Base-by-base conservation (phyloP, 2,888 invertebrate genomes). In the Artemia sinica region DNA sequence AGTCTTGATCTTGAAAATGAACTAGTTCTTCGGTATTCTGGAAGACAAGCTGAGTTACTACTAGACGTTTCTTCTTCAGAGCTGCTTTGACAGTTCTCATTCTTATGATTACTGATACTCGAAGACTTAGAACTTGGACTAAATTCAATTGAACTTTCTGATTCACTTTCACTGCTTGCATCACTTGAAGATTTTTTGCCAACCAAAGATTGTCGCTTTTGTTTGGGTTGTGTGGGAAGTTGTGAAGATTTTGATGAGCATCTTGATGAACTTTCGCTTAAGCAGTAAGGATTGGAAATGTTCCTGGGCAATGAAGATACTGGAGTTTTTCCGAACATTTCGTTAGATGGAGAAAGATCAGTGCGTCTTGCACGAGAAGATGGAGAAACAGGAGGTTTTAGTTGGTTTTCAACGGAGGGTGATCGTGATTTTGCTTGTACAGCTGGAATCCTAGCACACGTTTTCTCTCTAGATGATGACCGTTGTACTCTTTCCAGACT, bases 381-480 rank as follows among this genome's bases (percentile, higher is more conserved):
- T n/a, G 58, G 58, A 58, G 58, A 58, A n/a, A 58, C n/a, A 10
- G 58, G 58, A n/a, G 58, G 58, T 58, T 58, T 58, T 58, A 58
- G 58, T 18, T 58, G 58, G 10, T 58, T 9, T 18, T 58, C 58
- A 14, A 58, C 58, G 18, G 58, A 58, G 10, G 58, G 58, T 10
- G 58, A 58, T 10, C 58, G n/a, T 18, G 58, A 58, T 14, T 58
- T n/a, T 18, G n/a, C 18, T 18, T 18, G n/a, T n/a, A 10, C n/a
- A 58, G 18, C 14, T 58, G 58, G 58, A 8, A 18, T n/a, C 10
- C 18, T 58, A n/a, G 58, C 58, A n/a, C 8, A 14, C 58, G 10
- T 58, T 58, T 58, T 58, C 18, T 58, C 58, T 18, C 14, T 8
- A n/a, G 58, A 58, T 8, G 58, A 18, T 8, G 58, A 58, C 14